A percentile compares a stretch with the other conserved stretches of the same genome.
phyloP scores from a whole-genome alignment of 2,113 vertebrate species.

The Mus spicilegus region DNA sequence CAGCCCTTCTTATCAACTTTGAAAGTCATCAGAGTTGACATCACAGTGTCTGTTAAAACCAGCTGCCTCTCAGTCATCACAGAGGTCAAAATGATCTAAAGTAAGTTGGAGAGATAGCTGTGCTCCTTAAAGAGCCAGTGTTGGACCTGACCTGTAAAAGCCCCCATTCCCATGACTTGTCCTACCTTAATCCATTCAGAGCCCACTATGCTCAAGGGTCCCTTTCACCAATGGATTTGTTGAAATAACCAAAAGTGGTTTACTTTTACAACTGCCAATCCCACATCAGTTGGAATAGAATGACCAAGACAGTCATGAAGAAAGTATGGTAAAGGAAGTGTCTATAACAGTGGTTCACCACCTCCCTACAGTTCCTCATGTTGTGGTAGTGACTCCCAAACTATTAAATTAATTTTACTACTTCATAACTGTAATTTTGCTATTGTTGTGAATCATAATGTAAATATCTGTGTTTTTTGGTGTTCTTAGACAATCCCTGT shows the following conservation, averaged over 20 bases:
- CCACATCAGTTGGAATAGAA: background rate
- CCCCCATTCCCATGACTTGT: background rate
- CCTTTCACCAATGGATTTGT: background rate
- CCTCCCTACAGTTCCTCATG: background rate
- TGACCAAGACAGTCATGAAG: background rate
- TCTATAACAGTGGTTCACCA: background rate
- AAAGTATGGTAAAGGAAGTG: background rate
- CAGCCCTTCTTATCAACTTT: background rate
- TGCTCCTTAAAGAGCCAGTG: no score
- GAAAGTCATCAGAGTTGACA: background rate
- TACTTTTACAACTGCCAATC: background rate
- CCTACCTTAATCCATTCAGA: background rate
- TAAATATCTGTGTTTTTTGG: background rate
- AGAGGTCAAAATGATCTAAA: background rate
- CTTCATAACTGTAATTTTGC: background rate
- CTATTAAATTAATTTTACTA: background rate
- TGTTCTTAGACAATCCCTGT: background rate
- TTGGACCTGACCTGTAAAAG: background rate
- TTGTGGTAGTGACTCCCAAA: background rate
- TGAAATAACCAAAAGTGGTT: background rate
- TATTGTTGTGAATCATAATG: background rate
- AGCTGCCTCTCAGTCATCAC: background rate
- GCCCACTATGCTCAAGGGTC: background rate
- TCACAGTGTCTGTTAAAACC: background rate
- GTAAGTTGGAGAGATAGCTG: background rate